These are phyloP conservation scores for Nymphalis polychloros DNA, from an alignment of 2,888 invertebrate species.

Conservation along the genomic window DNA sequence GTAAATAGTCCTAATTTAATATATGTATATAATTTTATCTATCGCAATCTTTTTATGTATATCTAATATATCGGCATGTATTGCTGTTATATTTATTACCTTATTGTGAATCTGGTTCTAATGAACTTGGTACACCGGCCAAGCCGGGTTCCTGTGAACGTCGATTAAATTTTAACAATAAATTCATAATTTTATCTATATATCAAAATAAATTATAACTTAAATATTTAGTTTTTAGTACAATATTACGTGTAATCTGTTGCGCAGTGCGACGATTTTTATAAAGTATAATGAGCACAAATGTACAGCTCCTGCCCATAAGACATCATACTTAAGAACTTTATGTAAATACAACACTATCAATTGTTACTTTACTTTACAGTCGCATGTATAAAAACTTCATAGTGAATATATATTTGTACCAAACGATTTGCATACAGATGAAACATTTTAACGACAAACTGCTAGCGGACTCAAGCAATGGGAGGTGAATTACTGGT, in stretches of 20 bases:
- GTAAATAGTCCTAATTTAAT: slow-evolving; percentile 18
- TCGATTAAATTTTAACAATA: slow-evolving; percentile 26
- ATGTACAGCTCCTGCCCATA: slow-evolving; percentile 33
- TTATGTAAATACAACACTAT: slow-evolving; percentile 32
- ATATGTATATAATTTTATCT: slow-evolving; percentile 27
- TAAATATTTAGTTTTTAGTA: slow-evolving; percentile 40
- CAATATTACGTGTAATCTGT: slow-evolving; percentile 29
- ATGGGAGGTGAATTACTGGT: slow-evolving; percentile 13
- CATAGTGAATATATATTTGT: slow-evolving; percentile 18
- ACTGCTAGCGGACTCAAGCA: slow-evolving; percentile 21
- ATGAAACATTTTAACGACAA: slow-evolving; percentile 12
- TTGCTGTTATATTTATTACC: slow-evolving; percentile 21
- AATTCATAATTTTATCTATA: slow-evolving; percentile 37
- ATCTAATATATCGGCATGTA: slow-evolving; percentile 19
- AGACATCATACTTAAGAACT: slow-evolving; percentile 13
- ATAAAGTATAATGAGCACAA: slow-evolving; percentile 32
- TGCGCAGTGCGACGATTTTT: slow-evolving; percentile 20
- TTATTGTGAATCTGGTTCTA: slow-evolving; percentile 14
- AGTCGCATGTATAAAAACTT: slow-evolving; percentile 30
- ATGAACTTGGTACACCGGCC: slow-evolving; percentile 20
- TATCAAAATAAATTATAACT: slow-evolving; percentile 42
- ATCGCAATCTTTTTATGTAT: slow-evolving; percentile 20
- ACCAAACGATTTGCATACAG: slow-evolving; percentile 29
- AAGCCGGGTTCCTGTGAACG: slow-evolving; percentile 13
- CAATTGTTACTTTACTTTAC: slow-evolving; percentile 26